Conservation (phyloP, 30 jellyfish, hydroid and myxozoan genomes). For the Aurelia aurita region DNA sequence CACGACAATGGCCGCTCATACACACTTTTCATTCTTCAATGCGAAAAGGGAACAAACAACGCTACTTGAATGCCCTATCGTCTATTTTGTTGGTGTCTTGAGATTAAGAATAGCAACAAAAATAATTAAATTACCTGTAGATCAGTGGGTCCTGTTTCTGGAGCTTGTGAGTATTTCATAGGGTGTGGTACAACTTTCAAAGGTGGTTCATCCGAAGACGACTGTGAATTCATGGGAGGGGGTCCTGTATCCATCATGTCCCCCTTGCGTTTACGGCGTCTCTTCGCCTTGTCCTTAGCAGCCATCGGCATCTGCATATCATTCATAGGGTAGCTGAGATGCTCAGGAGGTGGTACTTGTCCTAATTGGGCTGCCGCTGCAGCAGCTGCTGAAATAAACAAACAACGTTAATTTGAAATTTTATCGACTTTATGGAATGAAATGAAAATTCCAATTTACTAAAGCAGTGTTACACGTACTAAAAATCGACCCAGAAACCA, state of each 20-base stretch:
- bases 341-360: constrained; percentile 76
- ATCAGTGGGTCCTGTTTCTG: constrained; percentile 40
- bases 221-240: not conserved
- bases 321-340: constrained; percentile 51
- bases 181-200: constrained; percentile 70
- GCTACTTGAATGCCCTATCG: too few species aligned
- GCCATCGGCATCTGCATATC: constrained; percentile 37
- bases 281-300: constrained; percentile 44
- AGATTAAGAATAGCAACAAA: too few species aligned
- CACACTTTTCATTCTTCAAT: too few species aligned
- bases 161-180: constrained; percentile 16
- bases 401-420: too few species aligned
- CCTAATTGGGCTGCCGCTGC: constrained; percentile 71
- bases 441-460: too few species aligned
- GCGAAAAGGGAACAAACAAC: too few species aligned
- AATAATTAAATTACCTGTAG: constrained; percentile 12
- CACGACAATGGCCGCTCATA: too few species aligned
- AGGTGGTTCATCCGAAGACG: constrained; percentile 56
- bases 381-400: constrained; percentile 37
- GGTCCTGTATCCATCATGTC: constrained; percentile 21
- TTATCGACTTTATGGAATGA: too few species aligned
- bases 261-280: constrained; percentile 62
- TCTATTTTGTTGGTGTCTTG: too few species aligned
- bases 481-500: too few species aligned
- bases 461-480: too few species aligned